These are phyloP conservation scores for Diogma glabrata DNA, from an alignment of 2,888 invertebrate genomes.

Conservation along the genomic window DNA sequence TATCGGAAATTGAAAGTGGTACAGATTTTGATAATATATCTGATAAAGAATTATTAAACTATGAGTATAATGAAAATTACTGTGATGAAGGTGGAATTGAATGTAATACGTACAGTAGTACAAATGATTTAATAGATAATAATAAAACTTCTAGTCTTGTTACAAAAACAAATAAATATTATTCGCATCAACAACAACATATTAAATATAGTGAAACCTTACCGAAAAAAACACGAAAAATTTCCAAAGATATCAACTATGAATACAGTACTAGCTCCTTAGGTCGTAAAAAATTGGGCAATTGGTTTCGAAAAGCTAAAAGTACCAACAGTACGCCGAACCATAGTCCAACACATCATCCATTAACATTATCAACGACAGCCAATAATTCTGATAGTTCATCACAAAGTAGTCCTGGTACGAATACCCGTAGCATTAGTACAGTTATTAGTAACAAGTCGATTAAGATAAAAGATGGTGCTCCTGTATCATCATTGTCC, in stretches of 20 bases:
- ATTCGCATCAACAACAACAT: constrained; percentile 28
- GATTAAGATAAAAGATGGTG: constrained; percentile 12
- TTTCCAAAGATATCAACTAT: constrained; percentile 16
- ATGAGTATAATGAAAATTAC: not conserved
- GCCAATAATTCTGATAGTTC: constrained; percentile 21
- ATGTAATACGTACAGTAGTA: constrained; percentile 13
- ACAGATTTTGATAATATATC: constrained; percentile 29
- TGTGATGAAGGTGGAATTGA: constrained; percentile 5
- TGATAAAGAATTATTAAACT: constrained; percentile 1
- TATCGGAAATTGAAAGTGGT: constrained; percentile 33
- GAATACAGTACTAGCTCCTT: constrained; percentile 31
- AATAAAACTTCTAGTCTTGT: constrained; percentile 14
- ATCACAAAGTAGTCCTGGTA: constrained; percentile 22
- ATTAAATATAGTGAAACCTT: constrained; percentile 30
- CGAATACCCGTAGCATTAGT: constrained; percentile 14
- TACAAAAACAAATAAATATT: constrained; percentile 29
- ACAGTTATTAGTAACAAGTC: constrained; percentile 13
- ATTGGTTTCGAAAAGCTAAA: constrained; percentile 37
- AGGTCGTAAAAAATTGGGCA: constrained; percentile 34
- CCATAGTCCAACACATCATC: constrained; percentile 35
- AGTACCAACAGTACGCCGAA: constrained; percentile 35
- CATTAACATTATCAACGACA: constrained; percentile 8
- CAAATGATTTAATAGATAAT: constrained; percentile 17
- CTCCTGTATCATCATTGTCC: constrained; percentile 11
- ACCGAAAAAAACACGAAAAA: constrained; percentile 25